A percentile compares a stretch with the other conserved stretches of the same genome.
phyloP scores from a whole-genome alignment of 2,797 vertebrate species.

The Dromococcyx pavoninus region DNA sequence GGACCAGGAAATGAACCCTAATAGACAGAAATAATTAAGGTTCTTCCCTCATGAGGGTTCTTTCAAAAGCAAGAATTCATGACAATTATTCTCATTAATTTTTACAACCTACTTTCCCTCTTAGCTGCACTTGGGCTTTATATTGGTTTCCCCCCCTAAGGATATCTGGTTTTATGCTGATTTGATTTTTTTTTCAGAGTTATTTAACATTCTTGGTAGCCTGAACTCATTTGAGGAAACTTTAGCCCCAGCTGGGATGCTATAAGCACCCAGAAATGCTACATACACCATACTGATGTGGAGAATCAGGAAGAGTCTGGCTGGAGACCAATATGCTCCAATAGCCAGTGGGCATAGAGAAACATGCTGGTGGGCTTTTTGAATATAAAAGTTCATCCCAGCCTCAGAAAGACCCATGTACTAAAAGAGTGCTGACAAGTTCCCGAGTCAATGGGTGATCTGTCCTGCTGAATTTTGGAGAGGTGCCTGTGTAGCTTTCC shows the following conservation, averaged over 20 bases:
- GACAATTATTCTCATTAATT: slow-evolving; percentile 83
- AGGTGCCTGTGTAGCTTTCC: neutral
- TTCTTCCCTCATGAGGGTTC: slow-evolving; percentile 66
- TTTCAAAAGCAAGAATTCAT: slow-evolving; percentile 75
- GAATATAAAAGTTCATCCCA: neutral
- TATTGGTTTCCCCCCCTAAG: slow-evolving; percentile 22
- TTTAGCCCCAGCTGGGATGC: neutral
- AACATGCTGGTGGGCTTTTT: neutral
- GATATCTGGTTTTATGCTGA: slow-evolving; percentile 64
- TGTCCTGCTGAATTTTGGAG: neutral
- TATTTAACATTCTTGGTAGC: neutral
- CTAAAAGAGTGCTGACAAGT: fast-evolving
- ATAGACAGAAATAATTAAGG: slow-evolving; percentile 82
- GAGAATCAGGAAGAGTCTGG: neutral
- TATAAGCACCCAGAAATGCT: neutral
- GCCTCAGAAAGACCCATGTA: neutral
- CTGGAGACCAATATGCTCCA: neutral
- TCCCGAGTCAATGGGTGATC: neutral
- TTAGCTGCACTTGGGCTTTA: slow-evolving; percentile 60
- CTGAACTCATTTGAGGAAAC: neutral
- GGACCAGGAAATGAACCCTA: slow-evolving; percentile 80
- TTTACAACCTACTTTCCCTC: slow-evolving; percentile 75
- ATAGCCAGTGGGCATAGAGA: neutral
- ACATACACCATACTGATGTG: fast-evolving
- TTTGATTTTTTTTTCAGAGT: neutral